Evolutionary conservation across 2,888 invertebrate species (phyloP), one percentile per base, ranked within the genome.

Genomic region (Melanargia galathea): DNA sequence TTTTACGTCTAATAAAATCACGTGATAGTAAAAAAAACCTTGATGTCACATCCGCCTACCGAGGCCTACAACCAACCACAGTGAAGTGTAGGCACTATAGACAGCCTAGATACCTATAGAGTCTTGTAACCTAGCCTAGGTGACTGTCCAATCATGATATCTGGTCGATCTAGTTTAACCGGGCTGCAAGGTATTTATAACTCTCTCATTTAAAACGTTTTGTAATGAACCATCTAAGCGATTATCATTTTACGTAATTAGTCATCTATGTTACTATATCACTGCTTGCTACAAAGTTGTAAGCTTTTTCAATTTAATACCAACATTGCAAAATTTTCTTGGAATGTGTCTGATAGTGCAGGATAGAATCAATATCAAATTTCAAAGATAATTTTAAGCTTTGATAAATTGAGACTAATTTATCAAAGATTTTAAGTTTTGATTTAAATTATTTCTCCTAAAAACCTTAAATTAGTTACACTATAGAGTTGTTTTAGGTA

Each of bases 11-110:
- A 20, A 11, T 6, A 13, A 20, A 35, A 54, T 38, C n/a, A 54
- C 52, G 35, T 38, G 7, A 22, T 55, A 43, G 49, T 49, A 26
- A 49, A 48, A 38, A 55, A 57, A 57, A 45, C 26, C 45, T 57
- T 46, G 45, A 57, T 57, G 57, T 57, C 57, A 33, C 56, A 45
- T 30, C 45, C 57, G 57, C 57, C 57, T 57, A 57, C 45, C 30
- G 18, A 26, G 30, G 45, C 13, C 18, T 57, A 30, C 57, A 46
- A 33, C 57, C 57, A 57, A 57, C 57, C 57, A 16, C 45, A 45
- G 46, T 45, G 43, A 45, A 57, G 45, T 57, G 57, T 45, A 33
- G n/a, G 45, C 18, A 45, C 56, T 45, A n/a, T n/a, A 30, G 30
- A 33, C 30, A 30, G 30, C 13, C 57, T 57, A 57, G 57, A 57